Conservation (phyloP, 2,797 vertebrate genomes). For the Mus minutoides region DNA sequence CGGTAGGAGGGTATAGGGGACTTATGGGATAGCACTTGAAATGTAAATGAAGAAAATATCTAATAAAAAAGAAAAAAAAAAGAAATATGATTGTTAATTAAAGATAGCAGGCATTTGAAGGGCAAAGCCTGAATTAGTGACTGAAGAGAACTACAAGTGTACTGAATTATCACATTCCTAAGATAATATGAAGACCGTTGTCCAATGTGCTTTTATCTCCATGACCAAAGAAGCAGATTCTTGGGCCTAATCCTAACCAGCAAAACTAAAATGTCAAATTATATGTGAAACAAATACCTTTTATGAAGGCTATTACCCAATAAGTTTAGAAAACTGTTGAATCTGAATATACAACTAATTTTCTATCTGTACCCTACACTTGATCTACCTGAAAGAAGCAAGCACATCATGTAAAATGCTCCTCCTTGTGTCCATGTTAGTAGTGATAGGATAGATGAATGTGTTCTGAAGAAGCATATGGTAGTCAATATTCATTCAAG, state of each 20-base stretch:
- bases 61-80: no score
- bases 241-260: not conserved
- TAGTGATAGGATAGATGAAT: constrained; percentile 15
- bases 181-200: not conserved
- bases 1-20: no score
- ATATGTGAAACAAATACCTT: not conserved
- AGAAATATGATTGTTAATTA: not conserved
- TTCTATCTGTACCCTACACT: not conserved
- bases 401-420: not conserved
- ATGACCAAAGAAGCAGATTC: not conserved
- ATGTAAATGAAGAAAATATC: no score
- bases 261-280: not conserved
- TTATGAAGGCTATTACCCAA: not conserved
- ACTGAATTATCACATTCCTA: not conserved
- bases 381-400: not conserved
- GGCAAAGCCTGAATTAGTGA: not conserved
- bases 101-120: not conserved
- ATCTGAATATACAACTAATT: not conserved
- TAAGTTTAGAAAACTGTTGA: not conserved
- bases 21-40: no score
- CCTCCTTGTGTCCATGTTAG: not conserved
- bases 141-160: not conserved
- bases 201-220: not conserved
- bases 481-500: not conserved
- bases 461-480: not conserved